Evolutionary conservation across 2,113 vertebrate genomes (phyloP), one percentile per base, ranked within the genome.

Genomic region (Elephas maximus): DNA sequence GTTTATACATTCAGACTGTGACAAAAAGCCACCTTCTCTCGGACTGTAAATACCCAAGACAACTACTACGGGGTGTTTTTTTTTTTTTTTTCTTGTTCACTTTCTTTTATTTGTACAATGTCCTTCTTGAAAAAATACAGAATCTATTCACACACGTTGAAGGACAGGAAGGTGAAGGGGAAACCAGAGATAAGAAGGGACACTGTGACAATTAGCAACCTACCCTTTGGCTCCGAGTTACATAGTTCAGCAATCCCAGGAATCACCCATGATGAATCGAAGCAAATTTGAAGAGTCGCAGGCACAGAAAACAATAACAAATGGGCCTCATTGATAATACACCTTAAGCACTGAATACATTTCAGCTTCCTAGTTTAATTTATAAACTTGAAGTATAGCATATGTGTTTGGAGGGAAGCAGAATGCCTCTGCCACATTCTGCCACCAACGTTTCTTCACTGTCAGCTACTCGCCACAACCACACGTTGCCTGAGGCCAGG

Each of bases 1-100:
- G 93, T 98, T 97, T 98, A 99, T 98, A 98, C 98, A 99, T 99
- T 98, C 99, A 98, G 96, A 90, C 92, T 96, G 98, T 95, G 98
- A 98, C 97, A 98, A 95, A 97, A 98, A 97, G 94, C 97, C 96
- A 97, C 81, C 57, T 78, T 94, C 97, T 98, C 97, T 98, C 94
- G 98, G 91, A 95, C 95, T 96, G 81, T 95, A 97, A 97, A 98
- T 87, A 97, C 60, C 33, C 79, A 81, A 53, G 62, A 80, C 53
- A 30, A 63, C 73, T 2, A 8, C 0, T 6, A 91, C 23, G 91
- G 90, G 85, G 87, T 77, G 95, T 92, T 95, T 88, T 62, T 37
- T 76, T 86, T 95, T 95, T 91, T 21, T 84, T 88, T 81, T 63
- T 12, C 88, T 67, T n/a, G 8, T 71, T 0, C 74, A 82, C 51